phyloP scores from a whole-genome alignment of 1,140 invertebrate genomes.

The Dolichoris vasculosae region DNA sequence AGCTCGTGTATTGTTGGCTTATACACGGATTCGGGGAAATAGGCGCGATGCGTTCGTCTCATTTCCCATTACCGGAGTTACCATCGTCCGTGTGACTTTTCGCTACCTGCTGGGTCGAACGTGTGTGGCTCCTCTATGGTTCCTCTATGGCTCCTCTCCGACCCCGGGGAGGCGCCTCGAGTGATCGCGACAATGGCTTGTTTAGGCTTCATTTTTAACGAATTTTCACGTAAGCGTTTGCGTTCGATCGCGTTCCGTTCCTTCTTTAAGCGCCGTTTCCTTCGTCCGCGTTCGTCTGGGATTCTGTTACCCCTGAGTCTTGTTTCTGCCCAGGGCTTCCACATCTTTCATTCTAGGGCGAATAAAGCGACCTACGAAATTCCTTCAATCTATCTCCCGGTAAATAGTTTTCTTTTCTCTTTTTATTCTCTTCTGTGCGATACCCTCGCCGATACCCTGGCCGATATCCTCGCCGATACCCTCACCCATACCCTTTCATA shows the following conservation, averaged over 20 bases:
- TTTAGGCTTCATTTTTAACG: conserved; percentile 45
- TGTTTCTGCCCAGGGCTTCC: not conserved
- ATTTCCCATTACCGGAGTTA: not conserved
- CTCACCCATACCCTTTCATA: too few species aligned
- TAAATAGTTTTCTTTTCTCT: not conserved
- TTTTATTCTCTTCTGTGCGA: not conserved
- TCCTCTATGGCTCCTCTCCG: too few species aligned
- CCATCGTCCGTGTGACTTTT: not conserved
- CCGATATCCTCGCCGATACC: too few species aligned
- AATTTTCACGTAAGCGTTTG: conserved; percentile 30
- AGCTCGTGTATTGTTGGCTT: not conserved
- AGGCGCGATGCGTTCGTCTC: not conserved
- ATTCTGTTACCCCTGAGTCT: not conserved
- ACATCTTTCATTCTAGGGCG: not conserved
- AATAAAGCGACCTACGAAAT: not conserved
- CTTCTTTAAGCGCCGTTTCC: not conserved
- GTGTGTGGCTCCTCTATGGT: not conserved
- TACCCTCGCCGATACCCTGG: too few species aligned
- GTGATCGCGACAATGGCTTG: conserved; percentile 23
- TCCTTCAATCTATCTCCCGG: not conserved
- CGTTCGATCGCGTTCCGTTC: not conserved
- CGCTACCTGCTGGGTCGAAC: conserved; percentile 9
- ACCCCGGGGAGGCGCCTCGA: not conserved
- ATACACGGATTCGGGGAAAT: conserved; percentile 36
- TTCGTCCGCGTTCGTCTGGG: not conserved